These are phyloP conservation scores for Mormyrus iriodes DNA, from an alignment of 2,113 vertebrate genomes.

Conservation along the genomic window DNA sequence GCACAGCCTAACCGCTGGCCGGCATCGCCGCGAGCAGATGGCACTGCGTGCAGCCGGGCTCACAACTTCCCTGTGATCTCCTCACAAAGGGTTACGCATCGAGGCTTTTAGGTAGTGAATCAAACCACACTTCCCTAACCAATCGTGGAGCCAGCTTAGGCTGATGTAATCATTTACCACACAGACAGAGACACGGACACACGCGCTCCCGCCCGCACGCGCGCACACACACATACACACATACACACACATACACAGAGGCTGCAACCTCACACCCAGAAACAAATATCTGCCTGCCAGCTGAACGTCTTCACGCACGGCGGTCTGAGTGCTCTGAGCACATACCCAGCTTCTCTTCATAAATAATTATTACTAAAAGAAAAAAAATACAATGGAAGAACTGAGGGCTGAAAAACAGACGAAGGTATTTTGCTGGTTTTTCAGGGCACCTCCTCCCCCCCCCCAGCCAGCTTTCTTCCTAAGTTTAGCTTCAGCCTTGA, in stretches of 20 bases:
- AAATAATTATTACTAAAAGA: neutral
- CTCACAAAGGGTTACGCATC: conserved; percentile 64
- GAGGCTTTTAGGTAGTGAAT: conserved; percentile 64
- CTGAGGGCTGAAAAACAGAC: neutral
- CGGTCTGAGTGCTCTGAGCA: conserved; percentile 31
- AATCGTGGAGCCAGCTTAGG: conserved; percentile 54
- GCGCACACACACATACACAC: conserved; percentile 18
- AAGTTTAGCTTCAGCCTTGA: conserved; percentile 12
- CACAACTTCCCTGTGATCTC: conserved; percentile 55
- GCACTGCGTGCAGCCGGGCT: conserved; percentile 56
- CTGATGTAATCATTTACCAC: conserved; percentile 70
- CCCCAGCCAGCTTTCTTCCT: neutral
- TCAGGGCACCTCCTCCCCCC: neutral
- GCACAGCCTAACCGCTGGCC: conserved; percentile 44
- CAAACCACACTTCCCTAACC: conserved; percentile 61
- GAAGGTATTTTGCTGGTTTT: neutral
- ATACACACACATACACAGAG: conserved; percentile 1
- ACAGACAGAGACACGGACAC: conserved; percentile 38
- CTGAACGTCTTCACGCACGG: neutral
- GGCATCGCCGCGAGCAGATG: conserved; percentile 37
- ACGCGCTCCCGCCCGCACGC: neutral
- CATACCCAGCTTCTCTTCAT: conserved; percentile 46
- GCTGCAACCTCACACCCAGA: conserved; percentile 19
- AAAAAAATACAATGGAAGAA: neutral
- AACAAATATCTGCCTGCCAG: conserved; percentile 25